Evolutionary conservation across 1,140 invertebrate species (phyloP).

Genomic region (Homarus americanus): DNA sequence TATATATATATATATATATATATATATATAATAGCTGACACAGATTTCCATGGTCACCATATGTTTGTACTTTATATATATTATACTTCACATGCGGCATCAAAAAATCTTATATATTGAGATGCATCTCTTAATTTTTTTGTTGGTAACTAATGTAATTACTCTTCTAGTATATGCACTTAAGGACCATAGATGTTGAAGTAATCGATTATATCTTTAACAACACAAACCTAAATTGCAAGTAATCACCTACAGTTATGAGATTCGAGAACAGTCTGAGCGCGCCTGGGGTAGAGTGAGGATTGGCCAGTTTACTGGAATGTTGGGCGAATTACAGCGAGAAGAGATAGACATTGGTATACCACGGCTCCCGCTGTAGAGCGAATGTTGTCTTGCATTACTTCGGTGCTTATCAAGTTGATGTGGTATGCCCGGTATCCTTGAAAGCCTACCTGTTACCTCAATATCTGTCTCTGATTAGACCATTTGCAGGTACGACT

Average conservation of each 20-base stretch:
- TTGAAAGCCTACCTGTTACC: neutral
- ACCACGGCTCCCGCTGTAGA: neutral
- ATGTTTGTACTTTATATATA: too few relatives aligned
- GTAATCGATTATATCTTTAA: too few relatives aligned
- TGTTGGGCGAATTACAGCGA: neutral
- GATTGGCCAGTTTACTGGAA: neutral
- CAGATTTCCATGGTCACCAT: too few relatives aligned
- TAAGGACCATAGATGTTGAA: too few relatives aligned
- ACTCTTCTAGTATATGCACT: too few relatives aligned
- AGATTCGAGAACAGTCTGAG: neutral
- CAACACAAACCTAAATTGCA: too few relatives aligned
- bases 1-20: too few relatives aligned
- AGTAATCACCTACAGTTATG: neutral
- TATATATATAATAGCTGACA: too few relatives aligned
- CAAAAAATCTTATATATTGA: too few relatives aligned
- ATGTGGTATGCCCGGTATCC: neutral
- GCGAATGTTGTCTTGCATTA: neutral
- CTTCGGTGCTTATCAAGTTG: neutral
- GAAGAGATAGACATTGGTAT: neutral
- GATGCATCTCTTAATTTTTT: too few relatives aligned
- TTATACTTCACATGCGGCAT: too few relatives aligned
- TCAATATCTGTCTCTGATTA: constrained; percentile 7
- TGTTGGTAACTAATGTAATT: too few relatives aligned
- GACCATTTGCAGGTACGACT: constrained; percentile 15
- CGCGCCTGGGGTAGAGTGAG: neutral